Conservation (phyloP, 2,797 vertebrate genomes). For the Propithecus deckenii region DNA sequence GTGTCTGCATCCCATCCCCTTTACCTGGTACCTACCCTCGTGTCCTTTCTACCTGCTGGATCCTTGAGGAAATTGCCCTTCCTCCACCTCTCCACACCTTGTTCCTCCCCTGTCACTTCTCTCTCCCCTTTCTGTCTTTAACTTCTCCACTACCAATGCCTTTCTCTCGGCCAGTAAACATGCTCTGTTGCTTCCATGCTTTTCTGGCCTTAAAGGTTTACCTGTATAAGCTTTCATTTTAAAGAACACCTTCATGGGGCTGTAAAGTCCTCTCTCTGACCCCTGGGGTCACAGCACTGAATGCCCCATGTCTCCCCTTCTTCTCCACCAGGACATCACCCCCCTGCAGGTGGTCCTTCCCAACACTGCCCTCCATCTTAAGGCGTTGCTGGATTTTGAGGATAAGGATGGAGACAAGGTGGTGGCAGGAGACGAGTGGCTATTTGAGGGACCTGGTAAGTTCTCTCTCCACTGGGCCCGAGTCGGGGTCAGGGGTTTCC, state of each 20-base stretch:
- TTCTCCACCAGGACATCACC: slow-evolving; percentile 85
- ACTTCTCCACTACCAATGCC: not conserved
- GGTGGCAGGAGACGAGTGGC: slow-evolving; percentile 94
- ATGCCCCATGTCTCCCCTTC: no score
- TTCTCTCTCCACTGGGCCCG: rapidly evolving
- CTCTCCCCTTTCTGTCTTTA: not conserved
- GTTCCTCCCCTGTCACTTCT: not conserved
- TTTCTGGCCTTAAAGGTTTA: not conserved
- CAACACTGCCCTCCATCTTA: slow-evolving; percentile 92
- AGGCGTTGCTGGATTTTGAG: slow-evolving; percentile 92
- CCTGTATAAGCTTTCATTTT: not conserved
- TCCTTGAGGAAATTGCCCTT: not conserved
- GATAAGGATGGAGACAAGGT: slow-evolving; percentile 84
- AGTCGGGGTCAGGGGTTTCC: not conserved
- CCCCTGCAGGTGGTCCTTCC: slow-evolving; percentile 91
- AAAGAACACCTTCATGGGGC: not conserved
- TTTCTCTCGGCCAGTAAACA: not conserved
- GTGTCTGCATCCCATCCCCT: not conserved
- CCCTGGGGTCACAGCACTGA: not conserved
- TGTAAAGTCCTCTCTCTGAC: not conserved
- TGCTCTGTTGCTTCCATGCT: not conserved
- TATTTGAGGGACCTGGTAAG: slow-evolving; percentile 94
- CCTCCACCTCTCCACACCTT: not conserved
- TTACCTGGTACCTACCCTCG: not conserved
- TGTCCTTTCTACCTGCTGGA: not conserved